These are phyloP conservation scores for Brachionus rubens DNA, from an alignment of 1,140 invertebrate species.

Conservation along the genomic window DNA sequence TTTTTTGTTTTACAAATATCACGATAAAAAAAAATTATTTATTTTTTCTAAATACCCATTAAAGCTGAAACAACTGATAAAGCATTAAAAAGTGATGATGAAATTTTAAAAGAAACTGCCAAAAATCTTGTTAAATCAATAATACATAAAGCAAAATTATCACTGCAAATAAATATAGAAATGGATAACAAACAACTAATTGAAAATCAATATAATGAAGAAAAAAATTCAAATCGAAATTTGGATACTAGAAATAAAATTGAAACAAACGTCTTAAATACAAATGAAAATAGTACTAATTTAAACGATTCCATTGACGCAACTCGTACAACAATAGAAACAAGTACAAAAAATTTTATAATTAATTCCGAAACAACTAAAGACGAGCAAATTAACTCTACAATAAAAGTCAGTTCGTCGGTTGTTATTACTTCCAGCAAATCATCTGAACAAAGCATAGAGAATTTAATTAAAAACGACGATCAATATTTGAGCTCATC, in stretches of 20 bases:
- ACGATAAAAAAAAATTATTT: too few species aligned
- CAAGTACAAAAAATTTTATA: too few species aligned
- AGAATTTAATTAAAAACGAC: background rate
- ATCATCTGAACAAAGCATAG: background rate
- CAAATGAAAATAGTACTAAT: background rate
- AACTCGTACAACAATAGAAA: too few species aligned
- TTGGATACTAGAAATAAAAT: background rate
- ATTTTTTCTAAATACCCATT: too few species aligned
- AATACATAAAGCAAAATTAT: conserved; percentile 7
- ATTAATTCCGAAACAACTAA: too few species aligned
- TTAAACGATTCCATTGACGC: conserved; percentile 19
- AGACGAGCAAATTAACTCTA: background rate
- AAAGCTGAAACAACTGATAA: background rate
- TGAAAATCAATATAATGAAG: background rate
- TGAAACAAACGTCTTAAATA: background rate
- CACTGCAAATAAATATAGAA: background rate
- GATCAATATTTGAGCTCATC: background rate
- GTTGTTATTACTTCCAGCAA: background rate
- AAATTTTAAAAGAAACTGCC: conserved; percentile 7
- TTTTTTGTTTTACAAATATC: too few species aligned
- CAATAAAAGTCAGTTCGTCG: too few species aligned
- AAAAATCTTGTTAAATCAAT: conserved; percentile 9
- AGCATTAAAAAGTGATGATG: background rate
- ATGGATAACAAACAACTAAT: conserved; percentile 26
- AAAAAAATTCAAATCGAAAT: background rate